A percentile compares a stretch with the other conserved stretches of the same genome.
Conservation (phyloP, 2,113 vertebrate genomes). For the Stictonetta naevosa region DNA sequence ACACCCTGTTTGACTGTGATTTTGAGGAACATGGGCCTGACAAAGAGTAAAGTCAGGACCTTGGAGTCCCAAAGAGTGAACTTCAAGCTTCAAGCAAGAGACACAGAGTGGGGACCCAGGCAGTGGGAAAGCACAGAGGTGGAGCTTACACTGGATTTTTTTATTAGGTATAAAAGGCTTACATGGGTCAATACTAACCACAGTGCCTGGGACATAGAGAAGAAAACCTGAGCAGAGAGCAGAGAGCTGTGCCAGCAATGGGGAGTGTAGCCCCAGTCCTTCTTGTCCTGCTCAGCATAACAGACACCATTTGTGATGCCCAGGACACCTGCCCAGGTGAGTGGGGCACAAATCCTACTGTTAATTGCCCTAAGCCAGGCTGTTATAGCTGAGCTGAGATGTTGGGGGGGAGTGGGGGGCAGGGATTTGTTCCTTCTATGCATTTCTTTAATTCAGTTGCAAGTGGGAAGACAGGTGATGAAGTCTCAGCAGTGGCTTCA, state of each 20-base stretch:
- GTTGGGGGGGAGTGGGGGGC: fast-evolving
- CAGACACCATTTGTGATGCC: background rate
- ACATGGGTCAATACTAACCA: background rate
- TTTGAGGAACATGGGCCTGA: too few relatives aligned
- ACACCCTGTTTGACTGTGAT: too few relatives aligned
- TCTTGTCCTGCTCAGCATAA: background rate
- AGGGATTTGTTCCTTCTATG: background rate
- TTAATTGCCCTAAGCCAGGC: background rate
- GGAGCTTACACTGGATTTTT: background rate
- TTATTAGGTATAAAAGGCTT: background rate
- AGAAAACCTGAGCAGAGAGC: background rate
- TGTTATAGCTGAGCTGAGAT: too few relatives aligned
- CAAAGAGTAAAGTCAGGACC: too few relatives aligned
- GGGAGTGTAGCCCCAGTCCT: background rate
- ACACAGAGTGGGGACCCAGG: background rate
- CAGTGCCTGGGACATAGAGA: background rate
- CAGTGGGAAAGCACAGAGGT: background rate
- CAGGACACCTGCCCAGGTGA: constrained; percentile 35
- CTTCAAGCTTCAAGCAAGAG: background rate
- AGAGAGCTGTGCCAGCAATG: background rate
- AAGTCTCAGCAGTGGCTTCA: background rate
- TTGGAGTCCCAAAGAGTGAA: too few relatives aligned
- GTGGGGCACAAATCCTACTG: background rate
- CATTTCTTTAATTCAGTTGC: background rate
- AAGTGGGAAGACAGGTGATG: background rate